Conservation (phyloP, 2,888 invertebrate species). For the Gerris lacustris region DNA sequence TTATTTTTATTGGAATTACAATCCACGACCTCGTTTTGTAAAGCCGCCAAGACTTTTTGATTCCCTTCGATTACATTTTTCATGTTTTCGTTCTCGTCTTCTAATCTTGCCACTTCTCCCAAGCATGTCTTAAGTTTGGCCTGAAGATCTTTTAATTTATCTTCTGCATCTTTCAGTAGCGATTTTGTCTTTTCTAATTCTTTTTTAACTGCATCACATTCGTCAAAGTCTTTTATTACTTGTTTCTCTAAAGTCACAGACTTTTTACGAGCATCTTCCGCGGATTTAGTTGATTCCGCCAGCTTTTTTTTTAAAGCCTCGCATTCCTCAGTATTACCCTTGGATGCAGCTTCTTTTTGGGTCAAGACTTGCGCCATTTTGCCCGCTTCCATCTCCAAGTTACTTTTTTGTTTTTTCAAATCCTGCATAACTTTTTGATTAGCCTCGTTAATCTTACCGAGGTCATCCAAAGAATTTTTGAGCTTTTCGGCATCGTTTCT, state of each 20-base stretch:
- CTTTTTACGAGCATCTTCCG: no score
- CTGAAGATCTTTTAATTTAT: constrained; percentile 2
- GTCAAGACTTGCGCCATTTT: neutral
- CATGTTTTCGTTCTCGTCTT: neutral
- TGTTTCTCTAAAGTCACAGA: neutral
- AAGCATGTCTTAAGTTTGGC: neutral
- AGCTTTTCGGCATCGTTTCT: constrained; percentile 12
- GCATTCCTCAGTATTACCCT: neutral
- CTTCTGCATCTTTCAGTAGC: neutral
- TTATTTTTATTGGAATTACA: neutral
- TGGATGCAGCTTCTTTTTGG: neutral
- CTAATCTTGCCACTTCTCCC: neutral
- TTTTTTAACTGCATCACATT: constrained; percentile 7
- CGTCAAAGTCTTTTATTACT: constrained; percentile 6
- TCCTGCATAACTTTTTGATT: neutral
- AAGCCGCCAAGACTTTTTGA: neutral
- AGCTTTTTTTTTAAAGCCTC: neutral
- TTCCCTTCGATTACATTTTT: neutral
- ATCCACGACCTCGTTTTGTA: neutral
- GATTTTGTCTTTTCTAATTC: neutral
- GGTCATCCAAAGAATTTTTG: neutral
- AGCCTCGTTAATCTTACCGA: neutral
- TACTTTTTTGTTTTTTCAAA: neutral
- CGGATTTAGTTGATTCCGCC: neutral
- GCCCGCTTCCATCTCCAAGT: neutral